Evolutionary conservation across 2,888 invertebrate genomes (phyloP), one percentile per base, ranked within the genome.

Genomic region (Amphipoea lucens): DNA sequence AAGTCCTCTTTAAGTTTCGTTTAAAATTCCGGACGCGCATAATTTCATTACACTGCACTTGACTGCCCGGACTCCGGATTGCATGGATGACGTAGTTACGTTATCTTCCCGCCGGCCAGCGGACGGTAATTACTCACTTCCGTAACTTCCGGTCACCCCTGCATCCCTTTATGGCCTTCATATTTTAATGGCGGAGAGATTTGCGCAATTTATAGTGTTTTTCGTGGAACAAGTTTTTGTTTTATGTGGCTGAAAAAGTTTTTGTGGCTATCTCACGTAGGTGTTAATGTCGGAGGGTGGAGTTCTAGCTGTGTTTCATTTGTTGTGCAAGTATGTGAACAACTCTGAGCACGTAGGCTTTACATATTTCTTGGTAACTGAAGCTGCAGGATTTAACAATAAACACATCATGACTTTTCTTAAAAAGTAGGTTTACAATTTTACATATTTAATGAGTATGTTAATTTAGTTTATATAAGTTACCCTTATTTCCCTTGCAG

Each of bases 41-140:
- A 86, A 85, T 86, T 77, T 54, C 66, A 75, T 85, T 86, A 79
- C 54, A 42, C 36, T 78, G 83, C 79, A 86, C 73, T 85, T 77
- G 85, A 81, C 71, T 74, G 48, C 54, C 66, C 63, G 70, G 40
- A 48, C 68, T 42, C 66, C 70, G 70, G 69, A 69, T 72, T 70
- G 76, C 76, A 66, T 68, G 77, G 85, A 70, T 86, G 86, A 79
- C 83, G 83, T 70, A 79, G 85, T 86, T 77, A 83, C 77, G 76
- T 81, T 86, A 86, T 84, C 84, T 87, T 77, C 65, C 79, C 74
- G 76, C 74, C 74, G 73, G 63, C 72, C 81, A 77, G 77, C 71
- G 81, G 75, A 69, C 79, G 69, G 84, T 86, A 87, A 86, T 86
- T 84, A 84, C 82, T 87, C 84, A 84, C 79, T 86, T 84, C 81